A percentile compares a stretch with the other conserved stretches of the same genome.
These are phyloP conservation scores for Sylvilagus floridanus DNA, from an alignment of 2,797 vertebrate species.

Conservation along the genomic window DNA sequence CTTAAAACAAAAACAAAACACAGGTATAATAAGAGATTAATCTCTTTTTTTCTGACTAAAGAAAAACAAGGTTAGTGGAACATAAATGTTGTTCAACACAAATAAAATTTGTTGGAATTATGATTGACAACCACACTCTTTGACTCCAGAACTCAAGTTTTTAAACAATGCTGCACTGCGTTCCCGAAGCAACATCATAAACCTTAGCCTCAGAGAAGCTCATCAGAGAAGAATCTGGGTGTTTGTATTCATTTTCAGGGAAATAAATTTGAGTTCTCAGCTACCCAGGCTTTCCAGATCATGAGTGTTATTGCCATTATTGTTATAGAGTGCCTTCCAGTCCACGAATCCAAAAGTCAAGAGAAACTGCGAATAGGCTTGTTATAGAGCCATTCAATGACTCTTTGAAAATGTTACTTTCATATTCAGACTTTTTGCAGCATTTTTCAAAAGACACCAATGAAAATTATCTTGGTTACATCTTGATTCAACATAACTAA, in stretches of 20 bases:
- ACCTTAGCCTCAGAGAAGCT: neutral
- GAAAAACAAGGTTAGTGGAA: neutral
- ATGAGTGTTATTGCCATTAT: neutral
- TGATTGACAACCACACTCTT: neutral
- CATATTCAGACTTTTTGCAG: neutral
- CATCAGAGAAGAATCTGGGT: neutral
- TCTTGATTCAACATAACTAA: constrained; percentile 15
- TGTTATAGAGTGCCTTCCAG: neutral
- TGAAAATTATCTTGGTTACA: neutral
- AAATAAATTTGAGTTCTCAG: neutral
- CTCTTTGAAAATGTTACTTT: neutral
- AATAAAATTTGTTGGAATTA: neutral
- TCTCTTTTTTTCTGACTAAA: neutral
- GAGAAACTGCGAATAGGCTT: neutral
- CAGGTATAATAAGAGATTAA: neutral
- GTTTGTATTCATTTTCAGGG: neutral
- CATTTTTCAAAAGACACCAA: neutral
- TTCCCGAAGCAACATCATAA: neutral
- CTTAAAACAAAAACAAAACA: neutral
- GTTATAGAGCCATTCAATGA: neutral
- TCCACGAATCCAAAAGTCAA: neutral
- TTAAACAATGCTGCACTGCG: neutral
- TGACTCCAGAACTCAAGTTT: neutral
- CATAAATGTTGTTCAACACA: neutral
- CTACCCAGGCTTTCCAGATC: neutral